Percentiles rank a stretch among this genome's conserved stretches.
These are phyloP conservation scores for Melinaea marsaeus DNA, from an alignment of 2,888 invertebrate genomes.

Conservation along the genomic window DNA sequence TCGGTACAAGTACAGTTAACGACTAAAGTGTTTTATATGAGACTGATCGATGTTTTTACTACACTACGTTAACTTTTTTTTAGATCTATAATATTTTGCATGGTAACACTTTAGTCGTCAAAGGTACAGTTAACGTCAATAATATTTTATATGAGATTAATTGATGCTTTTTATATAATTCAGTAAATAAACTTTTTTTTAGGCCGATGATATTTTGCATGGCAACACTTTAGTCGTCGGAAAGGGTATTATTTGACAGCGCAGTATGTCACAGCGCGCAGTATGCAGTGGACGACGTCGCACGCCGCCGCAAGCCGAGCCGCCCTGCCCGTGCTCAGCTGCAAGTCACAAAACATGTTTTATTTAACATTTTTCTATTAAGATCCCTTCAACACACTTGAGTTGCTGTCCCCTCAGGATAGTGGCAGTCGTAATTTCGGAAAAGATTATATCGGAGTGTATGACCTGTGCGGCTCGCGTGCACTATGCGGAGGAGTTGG, in stretches of 20 bases:
- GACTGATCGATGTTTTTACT: too few species aligned
- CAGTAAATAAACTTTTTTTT: not conserved
- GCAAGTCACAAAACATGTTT: constrained; percentile 17
- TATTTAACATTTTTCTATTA: not conserved
- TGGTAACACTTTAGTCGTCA: too few species aligned
- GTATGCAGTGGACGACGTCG: constrained; percentile 61
- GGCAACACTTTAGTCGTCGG: not conserved
- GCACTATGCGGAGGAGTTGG: constrained; percentile 64
- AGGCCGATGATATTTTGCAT: not conserved
- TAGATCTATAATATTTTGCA: too few species aligned
- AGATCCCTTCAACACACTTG: too few species aligned
- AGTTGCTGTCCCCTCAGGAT: too few species aligned
- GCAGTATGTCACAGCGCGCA: constrained; percentile 68
- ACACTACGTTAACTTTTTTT: too few species aligned
- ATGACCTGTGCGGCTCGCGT: constrained; percentile 50
- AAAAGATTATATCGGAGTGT: not conserved
- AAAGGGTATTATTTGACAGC: constrained; percentile 39
- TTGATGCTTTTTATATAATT: not conserved
- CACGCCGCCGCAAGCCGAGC: constrained; percentile 54
- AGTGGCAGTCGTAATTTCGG: too few species aligned
- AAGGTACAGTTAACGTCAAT: not conserved
- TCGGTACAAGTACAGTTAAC: not conserved
- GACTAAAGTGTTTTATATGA: not conserved
- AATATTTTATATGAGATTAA: not conserved
- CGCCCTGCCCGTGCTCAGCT: constrained; percentile 54